Conservation (phyloP, 2,797 vertebrate genomes). For the Meriones psammophilus region DNA sequence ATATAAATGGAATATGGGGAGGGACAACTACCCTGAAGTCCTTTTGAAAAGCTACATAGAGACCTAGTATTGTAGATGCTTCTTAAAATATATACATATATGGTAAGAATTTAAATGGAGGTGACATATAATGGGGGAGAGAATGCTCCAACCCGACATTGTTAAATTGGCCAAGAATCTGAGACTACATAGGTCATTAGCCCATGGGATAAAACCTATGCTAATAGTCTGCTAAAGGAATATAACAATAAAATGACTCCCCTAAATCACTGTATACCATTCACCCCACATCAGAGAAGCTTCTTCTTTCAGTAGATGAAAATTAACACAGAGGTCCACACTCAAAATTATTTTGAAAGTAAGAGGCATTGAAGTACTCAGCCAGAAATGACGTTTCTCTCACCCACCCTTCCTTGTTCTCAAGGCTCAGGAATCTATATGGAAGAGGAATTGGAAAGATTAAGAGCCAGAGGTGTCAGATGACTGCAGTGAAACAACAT, state of each 20-base stretch:
- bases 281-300: neutral
- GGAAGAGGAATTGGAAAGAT: neutral
- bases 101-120: neutral
- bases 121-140: neutral
- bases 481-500: neutral
- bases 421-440: neutral
- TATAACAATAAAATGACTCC: neutral
- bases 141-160: neutral
- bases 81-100: neutral
- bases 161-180: neutral
- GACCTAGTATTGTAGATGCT: neutral
- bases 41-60: neutral
- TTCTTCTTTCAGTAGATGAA: neutral
- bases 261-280: neutral
- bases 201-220: neutral
- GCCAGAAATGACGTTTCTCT: neutral
- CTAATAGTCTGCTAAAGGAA: neutral
- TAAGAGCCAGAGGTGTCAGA: neutral
- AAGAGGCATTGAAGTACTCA: neutral
- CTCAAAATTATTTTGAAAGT: neutral
- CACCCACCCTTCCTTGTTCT: too few species aligned
- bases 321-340: neutral
- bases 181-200: neutral
- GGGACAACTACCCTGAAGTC: neutral
- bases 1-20: neutral